Evolutionary conservation across 64 coral and sea anemone species (phyloP), one percentile per base, ranked within the genome.

Genomic region (Pocillopora verrucosa): DNA sequence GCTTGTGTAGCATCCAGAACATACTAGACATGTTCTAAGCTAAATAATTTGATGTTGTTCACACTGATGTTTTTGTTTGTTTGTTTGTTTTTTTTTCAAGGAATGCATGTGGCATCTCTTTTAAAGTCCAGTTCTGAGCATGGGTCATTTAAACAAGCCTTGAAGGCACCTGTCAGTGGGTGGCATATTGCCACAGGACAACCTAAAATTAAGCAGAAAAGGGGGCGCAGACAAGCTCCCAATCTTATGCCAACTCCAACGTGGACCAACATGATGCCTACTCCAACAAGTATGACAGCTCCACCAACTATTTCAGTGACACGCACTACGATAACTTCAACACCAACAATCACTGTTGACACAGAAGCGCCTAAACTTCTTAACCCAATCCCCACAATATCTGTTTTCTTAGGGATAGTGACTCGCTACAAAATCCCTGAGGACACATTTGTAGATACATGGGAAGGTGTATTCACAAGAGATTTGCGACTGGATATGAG

Each of bases 121-220:
- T 77, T 97, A 13, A 97, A 97, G 57, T 94, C 91, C 67, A 97
- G 95, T 60, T 88, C 95, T 56, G 92, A 91, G 59, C 93, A 83
- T 9, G 95, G 92, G 73, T 77, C 92, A 57, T 97, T 97, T 20
- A 36, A 88, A 30, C 80, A 88, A 73, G 84, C 88, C 11, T 77
- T 97, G n/a, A 65, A 82, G 24, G 87, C 84, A 59, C 95, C 91
- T 26, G 83, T 97, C 5, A 93, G 79, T 87, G 88, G 95, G 20
- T 97, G 95, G 95, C 92, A 97, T 36, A 93, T 97, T 75, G 82
- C 88, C 34, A 97, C 95, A 73, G 95, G 95, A 14, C 90, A 91
- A 60, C 83, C 92, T 16, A 97, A 94, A 93, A 79, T 73, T 56
- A 84, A 84, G 56, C 84, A 68, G 10, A 74, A 89, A 37, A 87